Base-by-base conservation (phyloP, 2,888 invertebrate genomes). In the Synanthedon tipuliformis region DNA sequence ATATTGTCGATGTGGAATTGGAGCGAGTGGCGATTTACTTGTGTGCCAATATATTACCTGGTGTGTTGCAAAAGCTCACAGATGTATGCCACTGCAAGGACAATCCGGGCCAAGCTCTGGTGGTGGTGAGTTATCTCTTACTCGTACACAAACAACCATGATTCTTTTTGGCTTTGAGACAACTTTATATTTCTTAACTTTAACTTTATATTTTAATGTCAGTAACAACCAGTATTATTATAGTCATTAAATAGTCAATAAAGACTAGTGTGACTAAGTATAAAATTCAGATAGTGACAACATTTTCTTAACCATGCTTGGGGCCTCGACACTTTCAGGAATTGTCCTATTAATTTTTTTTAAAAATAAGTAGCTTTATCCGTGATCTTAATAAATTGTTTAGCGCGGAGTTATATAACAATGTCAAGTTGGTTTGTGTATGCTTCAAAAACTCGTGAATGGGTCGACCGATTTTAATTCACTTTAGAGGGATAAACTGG, bases 21-120 rank as follows among this genome's bases (percentile, higher is more conserved):
- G 83, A 80, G 56, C 53, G 61, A 2, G 75, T 86, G 57, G 83
- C 89, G 3, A 89, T 90, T 5, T 89, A 91, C 60, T 78, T 90
- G 65, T 75, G 91, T 48, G 88, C 90, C 65, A 80, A 89, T 64
- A 90, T 91, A 59, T 68, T 93, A 55, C 93, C 93, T 1, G 93
- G 93, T 0, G 84, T 93, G 54, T 72, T 89, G 15, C 86, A 85
- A 41, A 89, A 89, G 0, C 69, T 93, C 58, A 88, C 87, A 56
- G 88, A 90, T 59, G 88, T 92, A 18, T 89, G 90, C 53, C 79
- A 81, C 18, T 88, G 86, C 50, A 78, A 78, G 50, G 84, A 90
- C 50, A 90, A 90, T 65, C 90, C 90, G 34, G 91, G 91, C 5
- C 91, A 92, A 67, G 87, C 88, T 63, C 69, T 92, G 54, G 81